phyloP scores from a whole-genome alignment of 2,888 invertebrate genomes.

The Abrostola tripartita region DNA sequence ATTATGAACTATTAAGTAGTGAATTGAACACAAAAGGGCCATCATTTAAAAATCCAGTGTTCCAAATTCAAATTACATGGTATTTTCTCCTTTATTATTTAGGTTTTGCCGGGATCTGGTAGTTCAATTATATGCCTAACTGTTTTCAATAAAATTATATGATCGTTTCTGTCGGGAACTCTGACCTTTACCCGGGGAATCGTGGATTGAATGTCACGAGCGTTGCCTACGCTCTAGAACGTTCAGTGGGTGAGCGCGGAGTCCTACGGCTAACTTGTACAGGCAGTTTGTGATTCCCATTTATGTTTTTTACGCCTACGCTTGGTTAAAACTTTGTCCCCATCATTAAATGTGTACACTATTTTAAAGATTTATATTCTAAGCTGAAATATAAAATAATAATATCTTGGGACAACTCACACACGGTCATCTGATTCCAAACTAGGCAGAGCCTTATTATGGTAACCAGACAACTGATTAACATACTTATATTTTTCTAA shows the following conservation, averaged over 20 bases:
- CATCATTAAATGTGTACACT: background rate
- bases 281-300: constrained; percentile 4
- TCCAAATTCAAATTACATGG: background rate
- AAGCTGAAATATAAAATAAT: no score
- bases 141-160: constrained; percentile 24
- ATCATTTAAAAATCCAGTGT: background rate
- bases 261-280: constrained; percentile 2
- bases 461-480: no score
- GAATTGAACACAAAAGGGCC: no score
- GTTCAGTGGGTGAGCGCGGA: background rate
- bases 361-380: no score
- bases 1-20: no score
- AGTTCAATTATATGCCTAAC: constrained; percentile 1
- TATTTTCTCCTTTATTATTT: background rate
- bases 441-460: no score
- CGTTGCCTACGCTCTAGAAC: constrained; percentile 24
- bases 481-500: no score
- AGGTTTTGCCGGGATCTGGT: background rate
- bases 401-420: no score
- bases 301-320: constrained; percentile 6
- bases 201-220: constrained; percentile 23
- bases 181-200: constrained; percentile 17
- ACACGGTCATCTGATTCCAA: no score
- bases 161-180: constrained; percentile 7
- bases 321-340: background rate